phyloP scores from a whole-genome alignment of 1,140 invertebrate species.

The Idris sp. region DNA sequence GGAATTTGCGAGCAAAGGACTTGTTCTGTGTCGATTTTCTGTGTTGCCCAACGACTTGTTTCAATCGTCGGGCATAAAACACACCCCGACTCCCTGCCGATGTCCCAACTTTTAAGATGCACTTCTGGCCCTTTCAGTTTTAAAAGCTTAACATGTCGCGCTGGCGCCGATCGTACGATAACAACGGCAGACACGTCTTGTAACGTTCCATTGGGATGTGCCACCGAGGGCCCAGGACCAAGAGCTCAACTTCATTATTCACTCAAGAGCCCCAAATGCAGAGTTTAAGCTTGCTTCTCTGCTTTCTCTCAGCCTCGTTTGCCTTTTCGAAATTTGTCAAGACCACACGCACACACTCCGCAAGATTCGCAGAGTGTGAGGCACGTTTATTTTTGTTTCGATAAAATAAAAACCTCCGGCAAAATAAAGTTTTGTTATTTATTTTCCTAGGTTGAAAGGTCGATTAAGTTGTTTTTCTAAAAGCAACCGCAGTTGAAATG shows the following conservation, averaged over 20 bases:
- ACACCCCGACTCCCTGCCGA: constrained; percentile 11
- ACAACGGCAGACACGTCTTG: constrained; percentile 47
- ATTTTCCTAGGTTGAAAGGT: constrained; percentile 16
- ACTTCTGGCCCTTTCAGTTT: constrained; percentile 44
- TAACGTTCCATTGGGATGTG: constrained; percentile 30
- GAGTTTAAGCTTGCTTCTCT: constrained; percentile 27
- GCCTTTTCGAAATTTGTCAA: constrained; percentile 46
- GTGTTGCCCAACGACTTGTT: background rate
- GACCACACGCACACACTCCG: constrained; percentile 43
- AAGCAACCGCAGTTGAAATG: background rate
- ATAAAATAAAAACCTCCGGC: background rate
- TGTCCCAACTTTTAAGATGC: constrained; percentile 33
- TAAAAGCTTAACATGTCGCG: constrained; percentile 52
- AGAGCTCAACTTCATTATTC: constrained; percentile 46
- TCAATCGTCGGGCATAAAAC: constrained; percentile 40
- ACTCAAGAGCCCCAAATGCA: constrained; percentile 27
- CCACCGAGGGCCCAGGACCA: constrained; percentile 21
- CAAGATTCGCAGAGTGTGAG: constrained; percentile 19
- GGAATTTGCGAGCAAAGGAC: constrained; percentile 14
- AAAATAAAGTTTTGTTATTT: constrained; percentile 43
- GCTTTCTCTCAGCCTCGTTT: constrained; percentile 18
- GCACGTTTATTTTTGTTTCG: constrained; percentile 31
- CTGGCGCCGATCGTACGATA: constrained; percentile 49
- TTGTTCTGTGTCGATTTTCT: constrained; percentile 27
- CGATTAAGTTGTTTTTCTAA: constrained; percentile 15